Conservation (phyloP, 2,797 vertebrate species). For the Sebastiscus albofasciatus region DNA sequence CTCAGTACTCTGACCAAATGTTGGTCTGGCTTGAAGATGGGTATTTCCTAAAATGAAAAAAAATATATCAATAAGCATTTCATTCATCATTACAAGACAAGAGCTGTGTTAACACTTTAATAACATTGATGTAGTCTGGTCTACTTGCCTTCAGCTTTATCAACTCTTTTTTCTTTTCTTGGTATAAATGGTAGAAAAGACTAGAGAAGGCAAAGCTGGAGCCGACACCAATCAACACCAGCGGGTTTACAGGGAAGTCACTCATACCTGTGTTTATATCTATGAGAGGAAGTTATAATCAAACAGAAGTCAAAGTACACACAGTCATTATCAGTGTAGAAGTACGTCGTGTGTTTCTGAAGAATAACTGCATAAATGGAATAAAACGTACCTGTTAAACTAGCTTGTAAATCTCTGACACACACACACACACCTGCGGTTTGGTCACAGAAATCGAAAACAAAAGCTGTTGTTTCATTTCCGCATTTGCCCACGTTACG, state of each 20-base stretch:
- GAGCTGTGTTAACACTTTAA: background rate
- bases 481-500: slow-evolving; percentile 18
- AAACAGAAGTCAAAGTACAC: background rate
- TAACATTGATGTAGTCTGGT: background rate
- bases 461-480: slow-evolving; percentile 29
- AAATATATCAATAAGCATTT: too few relatives aligned
- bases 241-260: slow-evolving; percentile 59
- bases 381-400: slow-evolving; percentile 24
- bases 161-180: slow-evolving; percentile 76
- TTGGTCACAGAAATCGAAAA: slow-evolving; percentile 27
- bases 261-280: slow-evolving; percentile 55
- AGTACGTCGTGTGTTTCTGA: background rate
- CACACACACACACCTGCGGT: background rate
- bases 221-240: slow-evolving; percentile 71
- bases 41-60: slow-evolving; percentile 72
- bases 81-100: rapidly evolving
- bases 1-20: slow-evolving; percentile 74
- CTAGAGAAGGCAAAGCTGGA: slow-evolving; percentile 78
- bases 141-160: slow-evolving; percentile 64
- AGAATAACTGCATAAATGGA: background rate
- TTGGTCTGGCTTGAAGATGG: slow-evolving; percentile 77
- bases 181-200: slow-evolving; percentile 76
- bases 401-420: background rate
- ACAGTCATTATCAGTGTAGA: rapidly evolving
- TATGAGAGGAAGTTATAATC: background rate